A percentile compares a stretch with the other conserved stretches of the same genome.
phyloP scores from a whole-genome alignment of 53 echinoderm and acorn worm species.

The Apostichopus leukothele region DNA sequence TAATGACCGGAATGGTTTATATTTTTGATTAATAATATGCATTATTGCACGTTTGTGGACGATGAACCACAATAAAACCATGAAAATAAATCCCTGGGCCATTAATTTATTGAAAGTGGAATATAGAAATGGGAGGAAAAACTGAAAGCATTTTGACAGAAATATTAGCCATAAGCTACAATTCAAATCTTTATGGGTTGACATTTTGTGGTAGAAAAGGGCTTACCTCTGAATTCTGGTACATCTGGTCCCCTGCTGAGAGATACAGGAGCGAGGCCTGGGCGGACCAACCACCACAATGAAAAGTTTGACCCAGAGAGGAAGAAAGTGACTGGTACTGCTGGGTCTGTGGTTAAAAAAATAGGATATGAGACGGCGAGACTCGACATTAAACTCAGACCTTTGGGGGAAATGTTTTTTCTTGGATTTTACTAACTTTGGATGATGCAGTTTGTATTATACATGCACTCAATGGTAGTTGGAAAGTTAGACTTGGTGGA shows the following conservation, averaged over 20 bases:
- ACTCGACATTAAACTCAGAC: neutral
- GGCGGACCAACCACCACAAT: neutral
- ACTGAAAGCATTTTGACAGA: neutral
- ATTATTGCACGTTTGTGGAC: neutral
- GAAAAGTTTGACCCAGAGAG: neutral
- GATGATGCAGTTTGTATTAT: too few species aligned
- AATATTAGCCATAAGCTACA: neutral
- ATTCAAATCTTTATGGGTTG: neutral
- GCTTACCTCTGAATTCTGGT: neutral
- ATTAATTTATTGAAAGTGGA: neutral
- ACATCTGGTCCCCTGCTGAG: neutral
- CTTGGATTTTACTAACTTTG: too few species aligned
- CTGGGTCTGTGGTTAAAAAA: neutral
- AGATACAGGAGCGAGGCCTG: neutral
- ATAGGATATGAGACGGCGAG: neutral
- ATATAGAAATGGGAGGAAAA: neutral
- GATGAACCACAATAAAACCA: neutral
- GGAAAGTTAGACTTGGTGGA: too few species aligned
- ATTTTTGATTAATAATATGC: neutral
- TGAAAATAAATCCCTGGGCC: neutral
- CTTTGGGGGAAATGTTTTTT: neutral
- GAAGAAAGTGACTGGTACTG: neutral
- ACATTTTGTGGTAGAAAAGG: neutral
- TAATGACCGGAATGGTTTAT: neutral
- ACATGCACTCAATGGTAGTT: too few species aligned